phyloP scores from a whole-genome alignment of 2,797 vertebrate species.

The Rhodeus uyekii region DNA sequence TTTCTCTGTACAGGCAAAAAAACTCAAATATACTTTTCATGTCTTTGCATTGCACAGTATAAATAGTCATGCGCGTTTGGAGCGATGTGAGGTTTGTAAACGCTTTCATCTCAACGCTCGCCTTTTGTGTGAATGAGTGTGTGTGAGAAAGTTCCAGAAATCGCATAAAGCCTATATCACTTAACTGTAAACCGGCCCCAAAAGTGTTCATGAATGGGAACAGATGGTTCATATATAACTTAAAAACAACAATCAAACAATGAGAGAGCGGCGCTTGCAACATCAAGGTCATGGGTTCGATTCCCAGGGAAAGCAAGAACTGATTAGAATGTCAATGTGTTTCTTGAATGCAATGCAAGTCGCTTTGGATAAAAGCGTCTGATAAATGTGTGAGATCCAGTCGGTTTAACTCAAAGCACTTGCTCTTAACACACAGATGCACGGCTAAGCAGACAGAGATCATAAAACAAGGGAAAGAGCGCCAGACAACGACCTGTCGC shows the following conservation, averaged over 20 bases:
- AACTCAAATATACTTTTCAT: neutral
- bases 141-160: neutral
- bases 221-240: neutral
- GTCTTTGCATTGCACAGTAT: neutral
- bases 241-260: neutral
- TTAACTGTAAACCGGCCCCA: neutral
- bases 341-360: too few species aligned
- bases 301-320: too few species aligned
- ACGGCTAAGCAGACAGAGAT: conserved; percentile 13
- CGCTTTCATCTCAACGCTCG: neutral
- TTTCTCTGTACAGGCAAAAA: neutral
- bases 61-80: neutral
- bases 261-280: too few species aligned
- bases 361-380: too few species aligned
- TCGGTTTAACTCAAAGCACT: neutral
- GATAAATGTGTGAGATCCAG: neutral
- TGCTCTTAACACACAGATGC: neutral
- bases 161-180: neutral
- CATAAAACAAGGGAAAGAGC: conserved; percentile 63
- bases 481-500: conserved; percentile 70
- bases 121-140: neutral
- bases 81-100: neutral
- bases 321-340: too few species aligned
- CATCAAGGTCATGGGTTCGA: too few species aligned
- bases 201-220: neutral